Conservation (phyloP, 2,797 vertebrate genomes). For the Myoxocephalus aenaeus region DNA sequence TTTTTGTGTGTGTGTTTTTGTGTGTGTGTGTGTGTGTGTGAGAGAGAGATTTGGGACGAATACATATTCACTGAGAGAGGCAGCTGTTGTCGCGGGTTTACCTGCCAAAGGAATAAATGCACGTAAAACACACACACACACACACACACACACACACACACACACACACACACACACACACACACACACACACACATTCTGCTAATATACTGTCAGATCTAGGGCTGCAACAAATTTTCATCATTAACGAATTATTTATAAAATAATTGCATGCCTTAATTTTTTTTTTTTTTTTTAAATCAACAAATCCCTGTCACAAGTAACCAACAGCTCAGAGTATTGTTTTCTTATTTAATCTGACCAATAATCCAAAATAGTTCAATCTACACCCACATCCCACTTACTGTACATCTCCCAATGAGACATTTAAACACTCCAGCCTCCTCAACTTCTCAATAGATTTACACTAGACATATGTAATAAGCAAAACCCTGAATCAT, state of each 20-base stretch:
- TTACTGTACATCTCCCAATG: conserved; percentile 1
- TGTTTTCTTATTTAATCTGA: conserved; percentile 25
- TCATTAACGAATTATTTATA: conserved; percentile 29
- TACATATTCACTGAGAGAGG: conserved; percentile 59
- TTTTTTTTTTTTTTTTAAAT: too few relatives aligned
- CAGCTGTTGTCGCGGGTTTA: conserved; percentile 63
- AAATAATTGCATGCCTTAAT: conserved; percentile 22
- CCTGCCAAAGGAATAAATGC: conserved; percentile 65
- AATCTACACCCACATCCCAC: not conserved
- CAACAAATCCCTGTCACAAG: conserved; percentile 6
- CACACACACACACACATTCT: conserved; percentile 20
- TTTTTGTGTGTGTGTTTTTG: not conserved
- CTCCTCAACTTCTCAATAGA: not conserved
- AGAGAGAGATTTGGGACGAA: conserved; percentile 39
- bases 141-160: conserved; percentile 22
- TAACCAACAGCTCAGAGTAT: conserved; percentile 9
- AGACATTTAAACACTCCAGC: not conserved
- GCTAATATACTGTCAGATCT: conserved; percentile 38
- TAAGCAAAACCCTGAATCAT: not conserved
- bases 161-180: conserved; percentile 22
- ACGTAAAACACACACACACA: conserved; percentile 29
- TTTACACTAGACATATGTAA: not conserved
- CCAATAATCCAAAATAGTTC: conserved; percentile 8
- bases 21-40: conserved; percentile 19
- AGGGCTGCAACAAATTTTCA: conserved; percentile 32